Evolutionary conservation across 2,797 vertebrate species (phyloP), one percentile per base, ranked within the genome.

Genomic region (Microcaecilia unicolor): DNA sequence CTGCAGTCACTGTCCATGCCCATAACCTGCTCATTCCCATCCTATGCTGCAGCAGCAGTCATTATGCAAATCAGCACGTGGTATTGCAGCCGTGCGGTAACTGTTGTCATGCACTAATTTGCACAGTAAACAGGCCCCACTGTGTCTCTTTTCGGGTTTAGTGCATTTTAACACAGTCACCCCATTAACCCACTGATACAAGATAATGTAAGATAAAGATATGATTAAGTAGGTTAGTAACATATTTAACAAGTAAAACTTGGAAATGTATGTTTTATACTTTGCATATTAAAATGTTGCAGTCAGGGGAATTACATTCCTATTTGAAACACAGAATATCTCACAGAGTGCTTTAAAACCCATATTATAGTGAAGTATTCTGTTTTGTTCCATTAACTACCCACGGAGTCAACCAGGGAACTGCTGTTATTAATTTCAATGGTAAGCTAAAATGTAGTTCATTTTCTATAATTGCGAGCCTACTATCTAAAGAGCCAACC

Each of bases 301-400:
- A 67, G 47, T 0, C 9, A 40, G 36, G 23, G n/a, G 46, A 73
- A 82, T 84, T 80, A 78, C 76, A 74, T 76, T 78, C 67, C 69
- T 58, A 81, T 81, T 83, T 75, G 72, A 78, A 75, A 75, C 41
- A 63, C 56, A 67, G 76, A 80, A 73, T 68, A 54, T 73, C 43
- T 48, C 74, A 76, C 67, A 65, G 73, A 83, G 66, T 71, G 72
- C 74, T 81, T 73, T 73, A 73, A 80, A 80, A 67, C 55, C 64
- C 55, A 39, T 41, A 67, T 58, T 68, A 59, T 53, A 56, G 56
- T 58, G 58, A 66, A 81, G 71, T 74, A 70, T 67, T 65, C 56
- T 69, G 70, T 80, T 81, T 49, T 74, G 61, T 77, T 78, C 74
- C 81, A 81, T 84, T 84, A 81, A 66, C 76, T 77, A 67, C 76